Base-by-base conservation (phyloP, 2,113 vertebrate species). In the Pogonocichla stellata region DNA sequence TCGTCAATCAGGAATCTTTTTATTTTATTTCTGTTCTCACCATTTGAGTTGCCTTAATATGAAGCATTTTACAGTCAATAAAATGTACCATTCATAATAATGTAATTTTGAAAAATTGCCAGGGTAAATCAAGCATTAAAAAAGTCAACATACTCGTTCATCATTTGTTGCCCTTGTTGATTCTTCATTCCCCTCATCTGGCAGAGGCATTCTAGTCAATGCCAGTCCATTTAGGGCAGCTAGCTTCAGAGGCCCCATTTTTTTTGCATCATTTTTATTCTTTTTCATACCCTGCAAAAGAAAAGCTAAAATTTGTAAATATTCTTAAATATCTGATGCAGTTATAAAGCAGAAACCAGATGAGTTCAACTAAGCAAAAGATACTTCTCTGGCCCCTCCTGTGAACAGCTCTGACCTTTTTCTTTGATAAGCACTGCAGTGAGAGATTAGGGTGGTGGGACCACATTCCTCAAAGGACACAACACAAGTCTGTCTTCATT, bases 261-360 rank as follows among this genome's bases (percentile, higher is more conserved):
- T 99, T 97, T 98, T 99, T 31, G 98, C 95, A 72, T 99, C 99
- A 45, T 97, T 97, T 96, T 98, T 98, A 20, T 96, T 97, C 97
- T 99, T 99, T 98, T 99, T 99, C 98, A 99, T 99, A 67, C 99
- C 99, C 99, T 99, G 88, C 31, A 91, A 95, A 95, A 97, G 82
- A 70, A 66, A 97, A 92, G 42, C 24, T n/a, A 58, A 33, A 94
- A 47, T 40, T 53, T 19, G 25, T 60, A 73, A 62, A 64, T 60
- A 62, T 51, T 86, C 16, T 47, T 75, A 43, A 84, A 69, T 67
- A 88, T 22, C 28, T 40, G 47, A 74, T 51, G 16, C 82, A 92
- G 45, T 25, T 58, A 79, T 5, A 65, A 85, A 71, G 72, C 69
- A 58, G 69, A 56, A 88, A 50, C 19, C 33, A 69, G 54, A 42